These are phyloP conservation scores for Amphipoea lucens DNA, from an alignment of 2,888 invertebrate species.

Conservation along the genomic window DNA sequence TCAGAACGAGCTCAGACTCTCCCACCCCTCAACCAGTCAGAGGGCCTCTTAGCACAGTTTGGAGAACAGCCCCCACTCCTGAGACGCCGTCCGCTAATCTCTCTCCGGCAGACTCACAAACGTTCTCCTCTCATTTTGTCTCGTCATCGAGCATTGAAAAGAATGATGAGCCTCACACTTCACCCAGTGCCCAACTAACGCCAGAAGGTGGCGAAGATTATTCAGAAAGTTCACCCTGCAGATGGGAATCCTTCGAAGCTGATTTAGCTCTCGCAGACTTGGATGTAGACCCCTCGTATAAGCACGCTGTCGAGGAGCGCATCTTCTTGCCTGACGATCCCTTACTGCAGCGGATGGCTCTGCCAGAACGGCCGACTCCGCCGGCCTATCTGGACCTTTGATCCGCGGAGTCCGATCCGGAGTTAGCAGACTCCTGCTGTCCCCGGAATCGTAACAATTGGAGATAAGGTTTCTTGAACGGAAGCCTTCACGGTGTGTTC, in stretches of 20 bases:
- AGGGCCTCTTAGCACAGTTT: conserved; percentile 85
- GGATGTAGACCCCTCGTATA: conserved; percentile 91
- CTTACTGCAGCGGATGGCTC: conserved; percentile 85
- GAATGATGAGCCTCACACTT: conserved; percentile 84
- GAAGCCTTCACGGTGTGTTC: conserved; percentile 72
- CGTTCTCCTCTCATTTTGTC: conserved; percentile 92
- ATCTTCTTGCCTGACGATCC: conserved; percentile 91
- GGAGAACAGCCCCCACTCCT: conserved; percentile 90
- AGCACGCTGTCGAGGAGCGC: conserved; percentile 91
- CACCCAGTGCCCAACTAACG: conserved; percentile 91
- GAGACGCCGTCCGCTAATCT: conserved; percentile 93
- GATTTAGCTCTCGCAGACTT: conserved; percentile 91
- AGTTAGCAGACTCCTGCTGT: conserved; percentile 80
- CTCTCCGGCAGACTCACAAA: conserved; percentile 90
- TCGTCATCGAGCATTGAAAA: conserved; percentile 88
- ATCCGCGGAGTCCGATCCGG: conserved; percentile 88
- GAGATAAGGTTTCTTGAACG: conserved; percentile 71
- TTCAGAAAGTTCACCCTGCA: conserved; percentile 87
- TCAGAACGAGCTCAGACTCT: conserved; percentile 81
- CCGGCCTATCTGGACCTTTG: conserved; percentile 89
- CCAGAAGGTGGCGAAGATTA: conserved; percentile 88
- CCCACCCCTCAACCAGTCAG: conserved; percentile 83
- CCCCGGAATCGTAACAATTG: conserved; percentile 79
- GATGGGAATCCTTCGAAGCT: conserved; percentile 92
- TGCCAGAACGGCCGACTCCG: conserved; percentile 91